Evolutionary conservation across 2,113 vertebrate genomes (phyloP), one percentile per base, ranked within the genome.

Genomic region (Malurus alboscapulatus): DNA sequence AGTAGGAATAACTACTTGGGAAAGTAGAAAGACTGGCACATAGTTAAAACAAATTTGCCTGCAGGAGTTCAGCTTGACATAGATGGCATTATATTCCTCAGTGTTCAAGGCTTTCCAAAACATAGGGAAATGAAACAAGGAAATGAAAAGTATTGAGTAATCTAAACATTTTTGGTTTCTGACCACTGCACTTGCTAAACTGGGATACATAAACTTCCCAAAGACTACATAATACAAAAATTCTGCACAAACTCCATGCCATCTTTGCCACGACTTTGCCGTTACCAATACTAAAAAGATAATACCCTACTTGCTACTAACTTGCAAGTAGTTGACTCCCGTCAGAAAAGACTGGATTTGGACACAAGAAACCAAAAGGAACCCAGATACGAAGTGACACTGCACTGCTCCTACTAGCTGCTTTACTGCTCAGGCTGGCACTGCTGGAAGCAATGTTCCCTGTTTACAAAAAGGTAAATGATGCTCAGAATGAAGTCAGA

Each of bases 111-210:
- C 94, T 97, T 95, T 93, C 94, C 97, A 97, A 96, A 97, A 96
- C 95, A 96, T 30, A 94, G 91, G 97, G 98, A 98, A 98, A 98
- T 86, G 97, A 98, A 98, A 98, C 96, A 97, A 96, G 97, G 98
- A 98, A 98, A 97, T 4, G 97, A 98, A 98, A 98, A 68, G 87
- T 72, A 96, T 97, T 98, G 97, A 97, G 97, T 95, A 98, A 98
- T 94, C 95, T 92, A 95, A 95, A 94, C 90, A 95, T 95, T 95
- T 97, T 96, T 96, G 93, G 94, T 97, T 97, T 97, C 94, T 93
- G 90, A 95, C 96, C 93, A 94, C 63, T 95, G 90, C 34, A 73
- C 58, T 92, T 95, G 93, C 95, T 97, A 95, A 98, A 96, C 47
- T 72, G 83, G 95, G 97, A 97, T 96, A 96, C 89, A 93, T 83